These are phyloP conservation scores for Zaprionus taronus DNA, from an alignment of 1,140 invertebrate species.

Conservation along the genomic window DNA sequence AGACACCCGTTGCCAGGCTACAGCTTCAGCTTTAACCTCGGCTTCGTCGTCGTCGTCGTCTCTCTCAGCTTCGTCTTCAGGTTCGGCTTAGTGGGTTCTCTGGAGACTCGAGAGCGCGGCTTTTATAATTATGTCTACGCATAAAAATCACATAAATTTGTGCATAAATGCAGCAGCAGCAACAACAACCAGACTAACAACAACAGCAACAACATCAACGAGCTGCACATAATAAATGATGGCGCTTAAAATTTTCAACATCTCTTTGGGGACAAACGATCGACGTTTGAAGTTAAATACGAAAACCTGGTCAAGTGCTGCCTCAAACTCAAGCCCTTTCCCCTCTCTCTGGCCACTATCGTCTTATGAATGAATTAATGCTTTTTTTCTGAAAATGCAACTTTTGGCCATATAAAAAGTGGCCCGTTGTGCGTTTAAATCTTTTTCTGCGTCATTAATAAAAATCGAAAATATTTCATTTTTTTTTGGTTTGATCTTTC, in stretches of 20 bases:
- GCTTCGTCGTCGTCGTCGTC: constrained; percentile 12
- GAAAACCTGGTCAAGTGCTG: constrained; percentile 60
- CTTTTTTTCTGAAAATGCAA: constrained; percentile 51
- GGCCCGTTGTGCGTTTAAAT: constrained; percentile 55
- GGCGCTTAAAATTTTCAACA: constrained; percentile 83
- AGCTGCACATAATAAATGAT: constrained; percentile 81
- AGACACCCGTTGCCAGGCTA: not conserved
- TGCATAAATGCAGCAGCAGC: constrained; percentile 73
- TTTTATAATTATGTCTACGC: constrained; percentile 84
- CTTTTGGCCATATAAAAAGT: constrained; percentile 51
- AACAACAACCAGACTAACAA: constrained; percentile 15
- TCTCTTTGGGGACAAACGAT: constrained; percentile 75
- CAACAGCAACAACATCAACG: constrained; percentile 52
- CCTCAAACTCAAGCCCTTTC: constrained; percentile 7
- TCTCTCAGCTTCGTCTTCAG: constrained; percentile 10
- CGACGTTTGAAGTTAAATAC: constrained; percentile 47
- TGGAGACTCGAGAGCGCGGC: constrained; percentile 46
- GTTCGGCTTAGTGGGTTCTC: constrained; percentile 36
- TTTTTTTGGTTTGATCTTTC: constrained; percentile 10
- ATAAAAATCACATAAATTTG: constrained; percentile 84
- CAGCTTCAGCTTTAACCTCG: not conserved
- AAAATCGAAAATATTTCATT: constrained; percentile 49
- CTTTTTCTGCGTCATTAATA: constrained; percentile 73
- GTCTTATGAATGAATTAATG: constrained; percentile 78
- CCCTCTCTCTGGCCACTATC: constrained; percentile 11